Evolutionary conservation across 2,113 vertebrate genomes (phyloP), one percentile per base, ranked within the genome.

Genomic region (Sporophila hypoxantha): DNA sequence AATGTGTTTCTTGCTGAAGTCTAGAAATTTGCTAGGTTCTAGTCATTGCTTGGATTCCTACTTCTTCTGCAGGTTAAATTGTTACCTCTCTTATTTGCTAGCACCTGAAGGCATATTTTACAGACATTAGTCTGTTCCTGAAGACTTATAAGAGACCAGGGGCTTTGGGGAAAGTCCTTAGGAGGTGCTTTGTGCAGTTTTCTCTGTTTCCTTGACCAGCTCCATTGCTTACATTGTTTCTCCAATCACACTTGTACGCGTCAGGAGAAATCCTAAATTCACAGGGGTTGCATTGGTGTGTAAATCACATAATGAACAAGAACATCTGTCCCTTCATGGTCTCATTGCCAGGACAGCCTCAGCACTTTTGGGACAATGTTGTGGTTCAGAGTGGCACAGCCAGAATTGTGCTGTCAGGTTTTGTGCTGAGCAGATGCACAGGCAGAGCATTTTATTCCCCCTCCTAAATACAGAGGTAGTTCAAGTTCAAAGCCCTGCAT

Each of bases 401-500:
- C 2, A 0, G 10, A 47, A 37, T 37, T 37, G n/a, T 1, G 6
- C 44, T 49, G 6, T 8, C 39, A 68, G 36, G 8, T 55, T 81
- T 78, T 68, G 36, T 47, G 57, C 53, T 71, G 59, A n/a, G 36
- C 29, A 37, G 32, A 12, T 23, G 32, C 7, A 52, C 12, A 39
- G 20, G n/a, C n/a, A 67, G 23, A 78, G 8, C 6, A 23, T 34
- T 50, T 42, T 4, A 17, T 47, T 27, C 7, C 50, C 11, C 9
- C 29, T 23, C 17, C 14, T 34, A 8, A 6, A 4, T 57, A 27
- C 0, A 2, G 49, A 36, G 16, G 14, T 7, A 20, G 2, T 8
- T 25, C 0, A 5, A 53, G 56, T 80, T 69, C 60, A 65, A 64
- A 80, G 37, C 78, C 10, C 36, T 50, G n/a, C 9, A 12, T 14